These are phyloP conservation scores for Metaphire vulgaris DNA, from an alignment of 1,140 invertebrate species.

Conservation along the genomic window DNA sequence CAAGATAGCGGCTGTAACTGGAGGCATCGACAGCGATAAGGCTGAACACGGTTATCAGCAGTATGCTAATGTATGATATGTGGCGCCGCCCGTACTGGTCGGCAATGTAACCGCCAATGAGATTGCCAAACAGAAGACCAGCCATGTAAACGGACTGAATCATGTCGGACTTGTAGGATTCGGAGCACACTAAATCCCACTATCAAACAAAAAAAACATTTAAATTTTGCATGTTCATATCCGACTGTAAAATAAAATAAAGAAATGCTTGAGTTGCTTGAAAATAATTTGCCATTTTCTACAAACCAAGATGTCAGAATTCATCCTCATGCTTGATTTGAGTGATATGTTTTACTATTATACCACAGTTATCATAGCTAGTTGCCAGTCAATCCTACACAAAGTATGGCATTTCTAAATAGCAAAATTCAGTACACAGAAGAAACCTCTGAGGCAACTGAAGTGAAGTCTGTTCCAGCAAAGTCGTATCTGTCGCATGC, in stretches of 20 bases:
- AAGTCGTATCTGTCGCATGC: neutral
- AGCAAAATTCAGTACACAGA: too few species aligned
- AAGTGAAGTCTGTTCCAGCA: neutral
- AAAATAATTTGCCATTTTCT: too few species aligned
- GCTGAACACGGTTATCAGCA: slow-evolving; percentile 14
- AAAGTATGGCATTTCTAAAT: too few species aligned
- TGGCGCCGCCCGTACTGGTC: slow-evolving; percentile 27
- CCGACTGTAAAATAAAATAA: too few species aligned
- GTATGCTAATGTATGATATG: slow-evolving; percentile 15
- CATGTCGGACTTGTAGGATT: slow-evolving; percentile 29
- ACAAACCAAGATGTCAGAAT: too few species aligned
- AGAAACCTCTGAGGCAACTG: neutral
- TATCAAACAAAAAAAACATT: slow-evolving; percentile 19
- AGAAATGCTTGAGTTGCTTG: too few species aligned
- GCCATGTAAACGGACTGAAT: slow-evolving; percentile 29
- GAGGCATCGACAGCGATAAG: slow-evolving; percentile 4
- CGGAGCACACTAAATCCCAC: slow-evolving; percentile 31
- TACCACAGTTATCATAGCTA: too few species aligned
- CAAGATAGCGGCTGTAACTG: slow-evolving; percentile 18
- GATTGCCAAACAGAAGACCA: slow-evolving; percentile 26
- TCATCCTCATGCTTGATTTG: too few species aligned
- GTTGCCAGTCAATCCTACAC: too few species aligned
- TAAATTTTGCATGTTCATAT: too few species aligned
- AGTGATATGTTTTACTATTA: too few species aligned
- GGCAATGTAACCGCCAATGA: slow-evolving; percentile 28